These are phyloP conservation scores for Potamarius usumacintae DNA, from an alignment of 2,113 vertebrate species.

Conservation along the genomic window DNA sequence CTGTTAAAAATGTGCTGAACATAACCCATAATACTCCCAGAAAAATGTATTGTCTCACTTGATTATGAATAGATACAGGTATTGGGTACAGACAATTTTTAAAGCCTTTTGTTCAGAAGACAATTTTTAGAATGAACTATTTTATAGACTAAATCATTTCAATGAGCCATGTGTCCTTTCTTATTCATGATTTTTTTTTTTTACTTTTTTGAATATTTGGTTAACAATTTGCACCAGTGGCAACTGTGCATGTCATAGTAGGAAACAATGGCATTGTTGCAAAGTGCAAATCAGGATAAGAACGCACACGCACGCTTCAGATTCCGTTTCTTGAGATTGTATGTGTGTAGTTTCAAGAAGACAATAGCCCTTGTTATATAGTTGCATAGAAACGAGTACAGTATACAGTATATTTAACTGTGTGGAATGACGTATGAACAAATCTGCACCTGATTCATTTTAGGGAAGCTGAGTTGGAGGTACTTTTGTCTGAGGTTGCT, in stretches of 20 bases:
- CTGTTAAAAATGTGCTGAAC: background rate
- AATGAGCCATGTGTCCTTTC: background rate
- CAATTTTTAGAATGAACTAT: background rate
- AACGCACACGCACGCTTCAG: background rate
- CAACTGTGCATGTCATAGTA: background rate
- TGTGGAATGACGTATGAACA: background rate
- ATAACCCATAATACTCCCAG: background rate
- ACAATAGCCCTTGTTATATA: background rate
- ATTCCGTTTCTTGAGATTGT: background rate
- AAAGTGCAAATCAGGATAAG: background rate
- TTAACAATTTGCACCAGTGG: background rate
- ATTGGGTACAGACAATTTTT: background rate
- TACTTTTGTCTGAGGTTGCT: background rate
- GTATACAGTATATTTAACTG: background rate
- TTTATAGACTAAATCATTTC: background rate
- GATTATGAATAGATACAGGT: background rate
- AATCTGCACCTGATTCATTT: background rate
- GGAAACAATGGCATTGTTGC: slow-evolving; percentile 27
- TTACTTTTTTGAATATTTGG: background rate
- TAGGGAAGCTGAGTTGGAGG: background rate
- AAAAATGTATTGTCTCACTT: background rate
- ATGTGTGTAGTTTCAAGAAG: background rate
- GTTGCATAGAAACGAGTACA: background rate
- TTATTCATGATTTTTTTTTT: background rate
- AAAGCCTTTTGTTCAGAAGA: background rate